Conservation (phyloP, 2,888 invertebrate genomes). For the Schrankia costaestrigalis region DNA sequence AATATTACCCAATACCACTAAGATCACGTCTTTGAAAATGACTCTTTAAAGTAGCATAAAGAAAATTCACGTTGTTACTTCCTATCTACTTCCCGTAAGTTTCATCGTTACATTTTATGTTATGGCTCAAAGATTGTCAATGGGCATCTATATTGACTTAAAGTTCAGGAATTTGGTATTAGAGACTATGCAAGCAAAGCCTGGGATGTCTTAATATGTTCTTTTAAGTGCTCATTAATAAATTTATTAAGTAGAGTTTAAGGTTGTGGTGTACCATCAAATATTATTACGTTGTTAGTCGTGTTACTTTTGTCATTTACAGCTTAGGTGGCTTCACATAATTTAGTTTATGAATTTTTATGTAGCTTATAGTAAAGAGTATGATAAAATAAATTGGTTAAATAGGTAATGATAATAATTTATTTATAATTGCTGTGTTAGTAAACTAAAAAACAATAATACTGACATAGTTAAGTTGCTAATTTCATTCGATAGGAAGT, state of each 20-base stretch:
- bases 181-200: constrained; percentile 25
- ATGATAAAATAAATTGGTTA: too few species aligned
- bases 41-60: constrained; percentile 22
- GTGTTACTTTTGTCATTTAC: constrained; percentile 2
- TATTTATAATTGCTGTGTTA: too few species aligned
- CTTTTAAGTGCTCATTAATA: constrained; percentile 34
- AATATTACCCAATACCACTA: constrained; percentile 11
- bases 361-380: too few species aligned
- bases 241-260: constrained; percentile 30
- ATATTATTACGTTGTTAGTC: constrained; percentile 19
- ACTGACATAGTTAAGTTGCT: too few species aligned
- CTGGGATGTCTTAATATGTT: constrained; percentile 16
- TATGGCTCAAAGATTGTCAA: constrained; percentile 60
- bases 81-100: constrained; percentile 44
- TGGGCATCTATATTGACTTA: constrained; percentile 54
- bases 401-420: too few species aligned
- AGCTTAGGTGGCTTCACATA: not conserved
- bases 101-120: constrained; percentile 67
- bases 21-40: constrained; percentile 16
- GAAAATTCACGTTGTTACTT: constrained; percentile 21
- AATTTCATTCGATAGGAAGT: too few species aligned
- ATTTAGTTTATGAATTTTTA: too few species aligned
- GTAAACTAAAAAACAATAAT: too few species aligned
- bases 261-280: constrained; percentile 28
- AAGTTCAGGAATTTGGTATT: constrained; percentile 21